Percentiles rank a stretch among this genome's conserved stretches.
Evolutionary conservation across 2,113 vertebrate genomes (phyloP).

Genomic region (Platycercus adscitus): DNA sequence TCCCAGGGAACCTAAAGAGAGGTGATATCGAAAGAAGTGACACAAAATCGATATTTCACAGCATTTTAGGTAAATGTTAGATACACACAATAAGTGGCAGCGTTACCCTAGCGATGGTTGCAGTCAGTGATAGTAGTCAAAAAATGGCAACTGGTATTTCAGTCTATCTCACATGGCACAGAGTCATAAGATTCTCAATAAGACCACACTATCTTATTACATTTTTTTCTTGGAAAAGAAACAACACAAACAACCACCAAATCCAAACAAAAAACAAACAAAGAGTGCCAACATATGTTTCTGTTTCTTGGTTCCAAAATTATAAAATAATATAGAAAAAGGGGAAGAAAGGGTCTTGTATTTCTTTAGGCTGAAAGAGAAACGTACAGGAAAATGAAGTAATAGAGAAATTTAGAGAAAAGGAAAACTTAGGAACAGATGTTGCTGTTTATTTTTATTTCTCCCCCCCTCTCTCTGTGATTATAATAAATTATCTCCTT

Average conservation of each 20-base stretch:
- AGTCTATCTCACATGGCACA: background rate
- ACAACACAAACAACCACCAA: background rate
- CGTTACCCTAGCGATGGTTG: background rate
- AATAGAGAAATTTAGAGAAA: background rate
- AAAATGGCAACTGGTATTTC: background rate
- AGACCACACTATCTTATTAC: background rate
- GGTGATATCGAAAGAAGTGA: background rate
- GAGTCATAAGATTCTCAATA: background rate
- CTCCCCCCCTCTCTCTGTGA: background rate
- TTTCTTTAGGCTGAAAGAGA: background rate
- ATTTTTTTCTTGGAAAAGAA: background rate
- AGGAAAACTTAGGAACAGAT: slow-evolving; percentile 2
- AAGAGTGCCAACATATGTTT: background rate
- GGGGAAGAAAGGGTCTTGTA: background rate
- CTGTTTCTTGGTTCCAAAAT: background rate
- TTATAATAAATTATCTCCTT: slow-evolving; percentile 30
- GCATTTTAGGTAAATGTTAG: background rate
- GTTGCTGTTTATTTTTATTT: slow-evolving; percentile 29
- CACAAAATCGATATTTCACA: background rate
- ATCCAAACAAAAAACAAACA: background rate
- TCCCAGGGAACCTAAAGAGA: background rate
- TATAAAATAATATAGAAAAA: background rate
- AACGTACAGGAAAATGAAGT: background rate
- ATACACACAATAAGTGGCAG: fast-evolving
- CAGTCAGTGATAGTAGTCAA: background rate